These are phyloP conservation scores for Venustaconcha ellipsiformis DNA, from an alignment of 1,140 invertebrate genomes.

Conservation along the genomic window DNA sequence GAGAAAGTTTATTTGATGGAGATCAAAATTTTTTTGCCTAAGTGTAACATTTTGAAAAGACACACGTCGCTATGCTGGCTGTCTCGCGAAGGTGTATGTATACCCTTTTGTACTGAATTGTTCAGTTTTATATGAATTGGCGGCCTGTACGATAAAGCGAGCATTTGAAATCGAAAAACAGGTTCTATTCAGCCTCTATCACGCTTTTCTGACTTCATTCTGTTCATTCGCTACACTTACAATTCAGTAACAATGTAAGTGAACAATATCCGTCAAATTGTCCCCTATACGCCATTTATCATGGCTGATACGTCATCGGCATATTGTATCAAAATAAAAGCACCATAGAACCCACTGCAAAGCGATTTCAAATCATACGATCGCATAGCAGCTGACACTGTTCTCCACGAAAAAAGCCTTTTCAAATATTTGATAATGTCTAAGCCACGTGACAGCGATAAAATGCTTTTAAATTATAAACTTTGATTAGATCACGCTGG, in stretches of 20 bases:
- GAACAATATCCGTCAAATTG: constrained; percentile 26
- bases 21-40: too few species aligned
- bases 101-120: too few species aligned
- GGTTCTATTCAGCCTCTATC: too few species aligned
- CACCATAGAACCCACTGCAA: constrained; percentile 1
- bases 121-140: too few species aligned
- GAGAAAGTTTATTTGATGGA: too few species aligned
- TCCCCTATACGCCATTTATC: constrained; percentile 24
- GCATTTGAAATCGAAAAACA: too few species aligned
- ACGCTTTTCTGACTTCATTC: too few species aligned
- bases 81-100: too few species aligned
- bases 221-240: not conserved
- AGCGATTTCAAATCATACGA: constrained; percentile 23
- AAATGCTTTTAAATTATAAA: constrained; percentile 29
- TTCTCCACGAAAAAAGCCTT: constrained; percentile 18
- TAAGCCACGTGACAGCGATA: constrained; percentile 22
- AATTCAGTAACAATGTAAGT: constrained; percentile 25
- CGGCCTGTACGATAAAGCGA: too few species aligned
- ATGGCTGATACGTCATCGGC: constrained; percentile 14
- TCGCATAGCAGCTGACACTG: constrained; percentile 6
- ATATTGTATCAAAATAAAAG: constrained; percentile 20
- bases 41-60: too few species aligned
- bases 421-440: constrained; percentile 33
- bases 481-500: constrained; percentile 13
- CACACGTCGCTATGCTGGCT: too few species aligned